Evolutionary conservation across 2,113 vertebrate genomes (phyloP).

Genomic region (Labeo catla): DNA sequence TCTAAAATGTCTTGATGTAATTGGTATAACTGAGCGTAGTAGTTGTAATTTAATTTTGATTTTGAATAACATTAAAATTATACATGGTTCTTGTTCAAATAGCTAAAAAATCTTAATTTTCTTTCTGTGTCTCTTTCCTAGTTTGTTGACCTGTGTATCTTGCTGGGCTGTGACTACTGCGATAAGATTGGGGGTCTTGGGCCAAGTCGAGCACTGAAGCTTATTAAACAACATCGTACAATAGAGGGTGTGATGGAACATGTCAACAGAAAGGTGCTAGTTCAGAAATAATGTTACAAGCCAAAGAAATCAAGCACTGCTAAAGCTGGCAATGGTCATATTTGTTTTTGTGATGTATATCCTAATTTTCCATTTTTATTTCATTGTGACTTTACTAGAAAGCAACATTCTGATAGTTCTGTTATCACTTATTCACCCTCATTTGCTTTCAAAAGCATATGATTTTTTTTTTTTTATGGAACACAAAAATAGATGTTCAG

Average conservation of each 20-base stretch:
- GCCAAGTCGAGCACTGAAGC: conserved; percentile 74
- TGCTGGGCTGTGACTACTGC: conserved; percentile 85
- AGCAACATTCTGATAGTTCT: neutral
- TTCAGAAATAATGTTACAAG: neutral
- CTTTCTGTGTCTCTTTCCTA: conserved; percentile 54
- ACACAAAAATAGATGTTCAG: neutral
- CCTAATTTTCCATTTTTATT: neutral
- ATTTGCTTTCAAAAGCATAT: neutral
- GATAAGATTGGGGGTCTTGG: conserved; percentile 79
- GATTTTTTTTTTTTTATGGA: neutral
- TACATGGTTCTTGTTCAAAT: neutral
- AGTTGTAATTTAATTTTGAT: neutral
- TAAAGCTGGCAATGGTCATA: neutral
- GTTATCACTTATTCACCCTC: neutral
- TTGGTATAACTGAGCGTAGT: neutral
- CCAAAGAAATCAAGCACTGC: neutral
- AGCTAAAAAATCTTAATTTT: neutral
- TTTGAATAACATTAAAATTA: neutral
- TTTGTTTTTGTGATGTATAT: too few relatives aligned
- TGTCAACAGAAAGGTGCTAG: conserved; percentile 73
- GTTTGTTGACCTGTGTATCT: conserved; percentile 85
- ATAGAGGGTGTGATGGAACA: conserved; percentile 77
- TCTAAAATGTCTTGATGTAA: neutral
- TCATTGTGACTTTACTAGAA: neutral
- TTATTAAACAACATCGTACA: conserved; percentile 76